Evolutionary conservation across 2,797 vertebrate species (phyloP).

Genomic region (Cyprinella venusta): DNA sequence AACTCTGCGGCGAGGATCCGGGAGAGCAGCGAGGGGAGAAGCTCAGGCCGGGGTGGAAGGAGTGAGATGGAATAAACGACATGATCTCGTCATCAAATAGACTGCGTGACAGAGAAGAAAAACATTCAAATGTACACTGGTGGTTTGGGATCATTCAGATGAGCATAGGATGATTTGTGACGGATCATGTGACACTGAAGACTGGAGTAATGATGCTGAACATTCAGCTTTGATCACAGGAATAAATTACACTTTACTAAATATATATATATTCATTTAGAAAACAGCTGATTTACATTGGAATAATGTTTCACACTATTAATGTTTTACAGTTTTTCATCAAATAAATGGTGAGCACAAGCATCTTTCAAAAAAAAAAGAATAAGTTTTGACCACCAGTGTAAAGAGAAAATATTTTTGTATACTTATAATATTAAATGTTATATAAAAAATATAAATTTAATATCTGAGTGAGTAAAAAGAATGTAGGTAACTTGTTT

Average conservation of each 20-base stretch:
- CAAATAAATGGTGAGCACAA: background rate
- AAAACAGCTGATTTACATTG: background rate
- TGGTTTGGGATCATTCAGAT: background rate
- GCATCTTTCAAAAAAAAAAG: no score
- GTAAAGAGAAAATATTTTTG: background rate
- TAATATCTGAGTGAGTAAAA: no score
- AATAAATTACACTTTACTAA: background rate
- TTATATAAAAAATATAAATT: background rate
- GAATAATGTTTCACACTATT: background rate
- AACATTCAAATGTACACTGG: background rate
- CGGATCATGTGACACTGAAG: background rate
- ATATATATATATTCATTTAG: background rate
- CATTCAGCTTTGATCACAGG: background rate
- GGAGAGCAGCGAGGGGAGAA: slow-evolving; percentile 97
- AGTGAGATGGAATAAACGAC: slow-evolving; percentile 88
- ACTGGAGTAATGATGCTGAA: no score
- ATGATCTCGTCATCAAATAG: slow-evolving; percentile 98
- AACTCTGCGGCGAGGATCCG: slow-evolving; percentile 94
- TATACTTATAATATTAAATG: background rate
- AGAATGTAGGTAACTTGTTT: background rate
- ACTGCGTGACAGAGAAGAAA: slow-evolving; percentile 70
- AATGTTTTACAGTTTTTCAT: background rate
- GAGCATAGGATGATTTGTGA: no score
- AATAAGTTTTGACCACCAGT: background rate
- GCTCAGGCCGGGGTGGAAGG: slow-evolving; percentile 89